Base-by-base conservation (phyloP, 2,888 invertebrate genomes). In the Drosophila emarginata region DNA sequence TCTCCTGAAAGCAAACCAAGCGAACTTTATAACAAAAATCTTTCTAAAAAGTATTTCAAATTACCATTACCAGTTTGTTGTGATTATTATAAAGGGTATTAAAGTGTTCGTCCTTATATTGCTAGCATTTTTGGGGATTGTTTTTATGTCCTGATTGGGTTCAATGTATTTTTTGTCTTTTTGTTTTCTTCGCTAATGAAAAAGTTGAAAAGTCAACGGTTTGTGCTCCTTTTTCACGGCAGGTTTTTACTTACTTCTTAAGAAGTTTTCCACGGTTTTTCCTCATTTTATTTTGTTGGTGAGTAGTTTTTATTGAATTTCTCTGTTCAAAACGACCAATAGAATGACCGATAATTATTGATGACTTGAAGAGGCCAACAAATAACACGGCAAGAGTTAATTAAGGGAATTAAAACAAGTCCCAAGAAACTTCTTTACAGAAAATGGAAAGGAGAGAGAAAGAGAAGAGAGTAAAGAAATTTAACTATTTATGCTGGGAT, bases 141-240 rank as follows among this genome's bases (percentile, higher is more conserved):
- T 88, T 88, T 83, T 88, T 74, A 62, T 77, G 66, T 64, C 52
- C 69, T 77, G 54, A 62, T 72, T 69, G 64, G 61, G 51, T 70
- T 45, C 18, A 21, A 15, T 11, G 45, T 21, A 15, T 45, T 21
- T 45, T 12, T 45, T 45, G 45, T 45, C 45, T 21, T 45, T 45
- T 74, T 58, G 67, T 56, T 68, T 54, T 39, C 15, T 62, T 59
- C 66, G 86, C 82, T 87, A 87, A 83, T 83, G 82, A 87, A 83
- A 83, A 87, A 87, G 87, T 83, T 79, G 66, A 87, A 76, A 86
- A 88, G 88, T 88, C 87, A 87, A 77, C 72, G 81, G 73, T 80
- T 76, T 85, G 72, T 64, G 53, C 60, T 51, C 45, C 51, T 32
- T 59, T 52, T 56, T 40, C 39, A 26, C 11, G 4, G 67, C 56